Evolutionary conservation across 2,888 invertebrate species (phyloP), one percentile per base, ranked within the genome.

Genomic region (Eupithecia inturbata): DNA sequence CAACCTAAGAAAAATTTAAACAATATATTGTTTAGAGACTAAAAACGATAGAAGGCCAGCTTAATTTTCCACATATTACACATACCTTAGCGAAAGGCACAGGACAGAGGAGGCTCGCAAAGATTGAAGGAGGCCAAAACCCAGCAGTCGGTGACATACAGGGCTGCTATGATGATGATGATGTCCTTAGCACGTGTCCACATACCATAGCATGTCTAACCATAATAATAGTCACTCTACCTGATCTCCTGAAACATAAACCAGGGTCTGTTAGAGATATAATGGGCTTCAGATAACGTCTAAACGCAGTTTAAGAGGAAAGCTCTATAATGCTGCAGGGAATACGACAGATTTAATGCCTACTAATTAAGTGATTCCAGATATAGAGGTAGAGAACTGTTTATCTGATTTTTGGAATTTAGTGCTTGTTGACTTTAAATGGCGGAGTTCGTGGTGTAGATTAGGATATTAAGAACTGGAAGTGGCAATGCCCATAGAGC

Each of bases 271-370:
- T 90, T 92, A 91, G 86, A 85, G 89, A 89, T 92, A 91, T 92
- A 92, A 92, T 92, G 90, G 89, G 72, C 73, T 79, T 77, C 45
- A 89, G 93, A 93, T 92, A 93, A 89, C 86, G 87, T 83, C 85
- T 89, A 89, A 91, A 87, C 85, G 88, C 86, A 87, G 86, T 87
- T 88, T 88, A 88, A 85, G 84, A 86, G 83, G 87, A 90, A 90
- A 87, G 88, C 86, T 86, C 82, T 87, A 86, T 88, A 88, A 87
- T 86, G 86, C 85, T 83, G 88, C 87, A 87, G 88, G 85, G 86
- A 84, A 91, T 92, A 91, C 89, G 91, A 92, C 89, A 90, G 92
- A 92, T 92, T 92, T 92, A 92, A 89, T 89, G 89, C 88, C 85
- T 85, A 87, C 89, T 92, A 92, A 93, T 93, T 93, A 92, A 93